Base-by-base conservation (phyloP, 2,113 vertebrate genomes). In the Camelus dromedarius region DNA sequence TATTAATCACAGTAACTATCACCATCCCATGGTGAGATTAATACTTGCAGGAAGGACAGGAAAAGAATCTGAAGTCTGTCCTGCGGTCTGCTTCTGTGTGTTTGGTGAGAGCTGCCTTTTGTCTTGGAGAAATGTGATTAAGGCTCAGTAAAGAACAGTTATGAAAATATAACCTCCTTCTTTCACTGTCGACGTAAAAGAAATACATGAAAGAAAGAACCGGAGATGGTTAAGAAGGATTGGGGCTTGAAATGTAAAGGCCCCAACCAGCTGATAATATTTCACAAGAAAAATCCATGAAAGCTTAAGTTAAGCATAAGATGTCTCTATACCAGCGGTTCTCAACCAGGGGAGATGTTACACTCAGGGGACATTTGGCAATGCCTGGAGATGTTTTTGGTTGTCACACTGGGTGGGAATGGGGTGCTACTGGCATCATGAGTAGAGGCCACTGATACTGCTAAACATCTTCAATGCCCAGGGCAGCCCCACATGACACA, bases 1-100 rank as follows among this genome's bases (percentile, higher is more conserved):
- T 97, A 97, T 97, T 97, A 96, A 97, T 97, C 96, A 87, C 90
- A 97, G 96, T 84, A 91, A 97, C 95, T 91, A 96, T 95, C 95
- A 96, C 94, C 90, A 96, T 96, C 96, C 94, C 94, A 96, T 73
- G 94, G 97, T 93, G 96, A 97, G 96, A 92, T 77, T 50, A 84
- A 92, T 91, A 96, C 67, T 96, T 97, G 90, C 87, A 82, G 83
- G 92, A 86, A 79, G 82, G 80, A 72, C 66, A 56, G 83, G 56
- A 58, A 96, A 91, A 83, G 80, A 95, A 92, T 62, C 75, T 72
- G 54, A 96, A 95, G 75, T 82, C 70, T 80, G 86, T 86, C 84
- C 66, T 67, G 48, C 48, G 38, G 30, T 70, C 84, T 88, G 54
- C 30, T 64, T 95, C 81, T 76, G 82, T 67, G 18, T 86, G 66